Percentiles rank a stretch among this genome's conserved stretches.
phyloP scores from a whole-genome alignment of 2,113 vertebrate species.

The Anolis sagrei region DNA sequence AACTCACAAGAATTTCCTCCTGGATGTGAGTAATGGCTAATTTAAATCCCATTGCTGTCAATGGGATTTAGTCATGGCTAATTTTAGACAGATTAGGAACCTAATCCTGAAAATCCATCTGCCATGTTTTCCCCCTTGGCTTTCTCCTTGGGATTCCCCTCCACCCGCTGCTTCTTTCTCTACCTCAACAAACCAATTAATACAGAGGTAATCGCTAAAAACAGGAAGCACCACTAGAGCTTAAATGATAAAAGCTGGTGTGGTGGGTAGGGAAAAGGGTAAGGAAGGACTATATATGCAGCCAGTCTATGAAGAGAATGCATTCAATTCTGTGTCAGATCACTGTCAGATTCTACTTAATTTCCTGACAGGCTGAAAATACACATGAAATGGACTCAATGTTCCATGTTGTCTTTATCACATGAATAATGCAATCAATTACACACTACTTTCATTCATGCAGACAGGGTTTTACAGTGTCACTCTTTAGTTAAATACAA shows the following conservation, averaged over 20 bases:
- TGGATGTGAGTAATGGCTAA: background rate
- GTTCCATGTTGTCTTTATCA: background rate
- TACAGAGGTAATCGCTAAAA: background rate
- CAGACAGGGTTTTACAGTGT: background rate
- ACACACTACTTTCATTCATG: fast-evolving
- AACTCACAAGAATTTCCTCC: background rate
- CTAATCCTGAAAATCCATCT: background rate
- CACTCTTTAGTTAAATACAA: background rate
- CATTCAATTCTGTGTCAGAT: background rate
- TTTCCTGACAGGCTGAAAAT: background rate
- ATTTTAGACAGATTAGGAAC: background rate
- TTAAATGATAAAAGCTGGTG: background rate
- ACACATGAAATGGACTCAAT: background rate
- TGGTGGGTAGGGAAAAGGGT: background rate
- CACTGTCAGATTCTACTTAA: background rate
- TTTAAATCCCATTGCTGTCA: background rate
- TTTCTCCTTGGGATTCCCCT: background rate
- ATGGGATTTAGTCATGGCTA: background rate
- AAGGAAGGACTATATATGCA: background rate
- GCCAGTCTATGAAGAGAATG: background rate
- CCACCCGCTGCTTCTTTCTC: background rate
- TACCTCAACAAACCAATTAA: background rate
- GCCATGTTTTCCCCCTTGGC: background rate
- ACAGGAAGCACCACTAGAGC: background rate
- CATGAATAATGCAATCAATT: slow-evolving; percentile 9